phyloP scores from a whole-genome alignment of 2,797 vertebrate species.

The Melanogrammus aeglefinus region DNA sequence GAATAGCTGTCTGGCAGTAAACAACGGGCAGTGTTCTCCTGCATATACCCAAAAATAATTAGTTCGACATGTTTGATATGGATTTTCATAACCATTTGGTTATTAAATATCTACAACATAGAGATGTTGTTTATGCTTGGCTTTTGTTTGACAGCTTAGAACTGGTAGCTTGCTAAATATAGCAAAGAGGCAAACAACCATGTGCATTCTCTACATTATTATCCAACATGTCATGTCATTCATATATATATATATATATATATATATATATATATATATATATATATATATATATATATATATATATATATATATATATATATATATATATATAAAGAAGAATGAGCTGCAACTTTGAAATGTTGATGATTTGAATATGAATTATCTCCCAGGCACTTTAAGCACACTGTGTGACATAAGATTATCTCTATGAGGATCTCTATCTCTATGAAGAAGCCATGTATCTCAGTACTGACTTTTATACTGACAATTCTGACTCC shows the following conservation, averaged over 20 bases:
- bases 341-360: neutral
- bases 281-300: neutral
- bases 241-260: too few species aligned
- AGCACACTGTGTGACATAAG: neutral
- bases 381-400: neutral
- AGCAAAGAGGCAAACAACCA: neutral
- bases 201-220: neutral
- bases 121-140: neutral
- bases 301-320: too few species aligned
- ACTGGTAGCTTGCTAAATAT: neutral
- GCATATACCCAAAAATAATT: neutral
- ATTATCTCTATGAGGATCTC: neutral
- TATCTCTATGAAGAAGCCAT: neutral
- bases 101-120: neutral
- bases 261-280: neutral
- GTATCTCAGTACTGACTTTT: too few species aligned
- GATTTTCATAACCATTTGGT: neutral
- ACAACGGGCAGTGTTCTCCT: neutral
- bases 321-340: too few species aligned
- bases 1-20: neutral
- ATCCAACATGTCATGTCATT: neutral
- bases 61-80: neutral
- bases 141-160: neutral
- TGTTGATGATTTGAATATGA: neutral
- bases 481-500: neutral